A percentile compares a stretch with the other conserved stretches of the same genome.
These are phyloP conservation scores for Pyrocoelia pectoralis DNA, from an alignment of 2,888 invertebrate genomes.

Conservation along the genomic window DNA sequence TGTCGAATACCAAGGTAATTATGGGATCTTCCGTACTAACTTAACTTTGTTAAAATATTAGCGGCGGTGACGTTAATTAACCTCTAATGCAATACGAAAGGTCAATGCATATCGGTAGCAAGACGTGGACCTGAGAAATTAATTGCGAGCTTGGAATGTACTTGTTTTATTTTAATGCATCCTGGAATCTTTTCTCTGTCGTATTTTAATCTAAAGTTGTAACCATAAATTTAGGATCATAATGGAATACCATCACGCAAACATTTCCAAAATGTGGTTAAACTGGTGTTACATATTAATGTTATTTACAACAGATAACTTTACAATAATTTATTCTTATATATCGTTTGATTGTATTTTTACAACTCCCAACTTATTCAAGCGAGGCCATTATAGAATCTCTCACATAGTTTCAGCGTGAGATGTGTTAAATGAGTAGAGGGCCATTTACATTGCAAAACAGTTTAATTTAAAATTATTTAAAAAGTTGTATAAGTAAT, in stretches of 20 bases:
- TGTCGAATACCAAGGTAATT: not conserved
- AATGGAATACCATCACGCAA: not conserved
- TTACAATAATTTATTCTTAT: too few relatives aligned
- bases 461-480: too few relatives aligned
- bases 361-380: too few relatives aligned
- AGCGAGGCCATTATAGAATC: too few relatives aligned
- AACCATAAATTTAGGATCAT: not conserved
- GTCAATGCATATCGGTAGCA: not conserved
- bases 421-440: too few relatives aligned
- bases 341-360: too few relatives aligned
- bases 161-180: not conserved
- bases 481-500: too few relatives aligned
- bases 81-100: not conserved
- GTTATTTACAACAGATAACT: not conserved
- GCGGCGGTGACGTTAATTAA: not conserved
- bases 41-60: not conserved
- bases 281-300: not conserved
- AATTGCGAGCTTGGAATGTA: not conserved
- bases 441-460: too few relatives aligned
- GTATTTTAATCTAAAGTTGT: not conserved
- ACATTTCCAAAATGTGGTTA: not conserved
- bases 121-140: not conserved
- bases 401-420: too few relatives aligned
- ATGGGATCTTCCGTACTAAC: not conserved
- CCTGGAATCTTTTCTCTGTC: not conserved